phyloP scores from a whole-genome alignment of 2,113 vertebrate genomes.

The Podocnemis expansa region DNA sequence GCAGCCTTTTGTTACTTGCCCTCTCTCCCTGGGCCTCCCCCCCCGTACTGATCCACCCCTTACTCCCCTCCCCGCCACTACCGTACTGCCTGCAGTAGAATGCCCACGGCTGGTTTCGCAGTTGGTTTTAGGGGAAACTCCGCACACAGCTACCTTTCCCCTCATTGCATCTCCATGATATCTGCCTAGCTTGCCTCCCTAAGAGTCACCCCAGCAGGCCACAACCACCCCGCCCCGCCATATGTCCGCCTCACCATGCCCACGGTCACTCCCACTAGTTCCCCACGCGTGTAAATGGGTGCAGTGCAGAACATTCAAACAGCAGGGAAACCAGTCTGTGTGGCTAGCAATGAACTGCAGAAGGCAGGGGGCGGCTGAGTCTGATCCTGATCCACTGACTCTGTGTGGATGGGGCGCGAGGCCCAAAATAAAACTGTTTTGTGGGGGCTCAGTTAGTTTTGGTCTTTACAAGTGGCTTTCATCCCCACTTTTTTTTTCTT shows the following conservation, averaged over 20 bases:
- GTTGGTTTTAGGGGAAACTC: too few relatives aligned
- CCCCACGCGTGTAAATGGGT: not conserved
- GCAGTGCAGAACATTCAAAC: not conserved
- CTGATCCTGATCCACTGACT: not conserved
- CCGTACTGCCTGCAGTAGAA: not conserved
- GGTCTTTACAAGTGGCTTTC: not conserved
- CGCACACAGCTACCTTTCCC: not conserved
- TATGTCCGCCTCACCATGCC: too few relatives aligned
- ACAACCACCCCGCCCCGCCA: not conserved
- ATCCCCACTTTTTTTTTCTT: not conserved
- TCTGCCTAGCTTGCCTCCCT: not conserved
- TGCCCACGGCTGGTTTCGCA: too few relatives aligned
- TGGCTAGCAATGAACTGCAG: not conserved
- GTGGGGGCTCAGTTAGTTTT: not conserved
- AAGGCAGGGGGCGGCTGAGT: too few relatives aligned
- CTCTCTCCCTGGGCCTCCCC: not conserved
- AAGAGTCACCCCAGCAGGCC: not conserved
- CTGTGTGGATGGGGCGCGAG: not conserved
- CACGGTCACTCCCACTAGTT: too few relatives aligned
- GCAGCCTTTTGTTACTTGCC: slow-evolving; percentile 37
- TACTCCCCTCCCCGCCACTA: not conserved
- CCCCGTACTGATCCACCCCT: fast-evolving
- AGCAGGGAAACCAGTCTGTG: not conserved
- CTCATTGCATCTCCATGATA: not conserved
- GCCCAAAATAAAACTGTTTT: not conserved